Base-by-base conservation (phyloP, 2,797 vertebrate genomes). In the Cygnus olor region DNA sequence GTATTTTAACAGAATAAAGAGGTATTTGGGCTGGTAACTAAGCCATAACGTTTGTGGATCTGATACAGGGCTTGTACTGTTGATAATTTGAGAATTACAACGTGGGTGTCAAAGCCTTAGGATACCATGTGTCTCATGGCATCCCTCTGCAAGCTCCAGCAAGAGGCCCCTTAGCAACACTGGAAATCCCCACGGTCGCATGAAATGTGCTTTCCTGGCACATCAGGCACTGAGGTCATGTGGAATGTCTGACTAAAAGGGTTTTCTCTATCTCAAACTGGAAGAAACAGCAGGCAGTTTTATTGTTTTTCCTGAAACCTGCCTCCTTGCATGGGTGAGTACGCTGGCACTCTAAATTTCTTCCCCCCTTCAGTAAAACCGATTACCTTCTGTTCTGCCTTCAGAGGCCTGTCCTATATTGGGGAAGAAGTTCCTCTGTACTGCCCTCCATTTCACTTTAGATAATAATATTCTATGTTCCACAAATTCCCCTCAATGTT, bases 151-250 rank as follows among this genome's bases (percentile, higher is more conserved):
- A 96, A 85, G 96, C 95, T 95, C n/a, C 90, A 53, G 95, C 96
- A 90, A 8, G 91, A 85, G 40, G n/a, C 83, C 82, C 89, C 82
- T 72, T 65, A 34, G 70, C 89, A 47, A 47, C 45, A 22, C 16
- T 94, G 97, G 96, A 96, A 97, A 96, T 94, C 95, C 97, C 97
- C 97, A 10, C 0, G 25, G 49, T 38, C 17, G 6, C 45, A 44
- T 68, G 78, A 77, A 95, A 87, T 53, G 61, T 28, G 49, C 86
- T 96, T 92, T 96, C 76, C 90, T 94, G 94, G 93, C 87, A 42
- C 21, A 7, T 14, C 84, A 60, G 57, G 49, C 58, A n/a, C 51
- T 91, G 90, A 97, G 94, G 56, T 96, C 88, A 80, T 49, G 61
- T 76, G 91, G 93, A 86, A 19, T 44, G 34, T 88, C 90, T 96